Evolutionary conservation across 2,888 invertebrate genomes (phyloP).

Genomic region (Serrognathus titanus): DNA sequence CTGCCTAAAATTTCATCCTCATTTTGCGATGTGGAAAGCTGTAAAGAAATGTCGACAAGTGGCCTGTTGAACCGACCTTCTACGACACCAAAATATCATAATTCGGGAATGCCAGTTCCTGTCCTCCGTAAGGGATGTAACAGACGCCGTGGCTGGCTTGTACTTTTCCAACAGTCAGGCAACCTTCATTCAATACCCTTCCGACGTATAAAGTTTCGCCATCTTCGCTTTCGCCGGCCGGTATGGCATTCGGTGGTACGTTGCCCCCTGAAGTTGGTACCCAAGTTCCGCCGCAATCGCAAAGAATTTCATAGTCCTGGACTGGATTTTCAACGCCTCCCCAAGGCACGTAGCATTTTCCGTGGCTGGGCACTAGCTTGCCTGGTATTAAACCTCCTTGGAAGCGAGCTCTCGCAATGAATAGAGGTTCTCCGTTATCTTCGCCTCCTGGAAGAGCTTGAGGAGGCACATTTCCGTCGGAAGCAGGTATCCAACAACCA

Average conservation of each 20-base stretch:
- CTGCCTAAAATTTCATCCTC: no score
- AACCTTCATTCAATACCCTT: conserved; percentile 72
- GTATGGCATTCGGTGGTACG: conserved; percentile 68
- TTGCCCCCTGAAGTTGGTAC: conserved; percentile 50
- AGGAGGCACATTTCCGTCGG: conserved; percentile 67
- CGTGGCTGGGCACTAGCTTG: conserved; percentile 69
- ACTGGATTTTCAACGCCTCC: conserved; percentile 70
- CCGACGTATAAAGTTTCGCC: conserved; percentile 79
- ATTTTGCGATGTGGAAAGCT: no score
- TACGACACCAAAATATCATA: conserved; percentile 70
- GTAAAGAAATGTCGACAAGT: no score
- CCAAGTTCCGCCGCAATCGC: conserved; percentile 47
- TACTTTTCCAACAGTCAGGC: conserved; percentile 76
- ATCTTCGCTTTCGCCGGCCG: conserved; percentile 68
- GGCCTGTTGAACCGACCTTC: conserved; percentile 15
- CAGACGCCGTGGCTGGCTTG: conserved; percentile 78
- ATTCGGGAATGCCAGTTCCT: conserved; percentile 74
- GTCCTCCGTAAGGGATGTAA: conserved; percentile 80
- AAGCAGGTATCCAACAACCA: conserved; percentile 65
- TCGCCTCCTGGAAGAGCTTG: conserved; percentile 66
- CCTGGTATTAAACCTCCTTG: conserved; percentile 77
- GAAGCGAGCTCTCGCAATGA: conserved; percentile 66
- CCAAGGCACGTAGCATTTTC: conserved; percentile 67
- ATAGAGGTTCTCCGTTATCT: conserved; percentile 61
- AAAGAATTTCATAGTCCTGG: conserved; percentile 62